Evolutionary conservation across 2,888 invertebrate genomes (phyloP).

Genomic region (Idaea straminata): DNA sequence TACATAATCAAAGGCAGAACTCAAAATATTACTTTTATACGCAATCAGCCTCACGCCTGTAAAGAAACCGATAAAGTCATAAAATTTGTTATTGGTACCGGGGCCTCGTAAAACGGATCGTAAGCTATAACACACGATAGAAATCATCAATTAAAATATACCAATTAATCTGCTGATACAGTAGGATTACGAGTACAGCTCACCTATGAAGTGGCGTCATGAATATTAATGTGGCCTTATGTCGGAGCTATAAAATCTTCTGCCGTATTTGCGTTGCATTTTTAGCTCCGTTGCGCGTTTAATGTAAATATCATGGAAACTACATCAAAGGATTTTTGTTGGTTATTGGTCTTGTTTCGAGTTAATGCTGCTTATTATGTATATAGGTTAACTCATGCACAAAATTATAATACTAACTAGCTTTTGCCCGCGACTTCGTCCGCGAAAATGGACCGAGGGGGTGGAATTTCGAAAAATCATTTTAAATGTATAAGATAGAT

Average conservation of each 20-base stretch:
- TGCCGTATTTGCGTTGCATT: not conserved
- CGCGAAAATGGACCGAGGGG: too few relatives aligned
- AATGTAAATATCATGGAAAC: constrained; percentile 2
- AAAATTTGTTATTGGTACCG: constrained; percentile 46
- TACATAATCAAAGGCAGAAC: not conserved
- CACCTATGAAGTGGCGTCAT: constrained; percentile 28
- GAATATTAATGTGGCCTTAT: constrained; percentile 29
- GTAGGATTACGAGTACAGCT: constrained; percentile 33
- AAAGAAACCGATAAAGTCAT: constrained; percentile 34
- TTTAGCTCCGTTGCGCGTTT: not conserved
- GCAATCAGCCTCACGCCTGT: constrained; percentile 1
- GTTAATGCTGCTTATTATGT: not conserved
- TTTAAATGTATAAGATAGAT: too few relatives aligned
- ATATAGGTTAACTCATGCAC: not conserved
- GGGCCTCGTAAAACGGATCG: constrained; percentile 39
- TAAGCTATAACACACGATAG: constrained; percentile 38
- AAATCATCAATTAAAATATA: constrained; percentile 44
- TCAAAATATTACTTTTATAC: constrained; percentile 1
- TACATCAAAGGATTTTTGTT: not conserved
- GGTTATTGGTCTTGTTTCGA: not conserved
- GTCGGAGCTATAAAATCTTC: constrained; percentile 1
- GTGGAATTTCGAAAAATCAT: too few relatives aligned
- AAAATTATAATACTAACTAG: not conserved
- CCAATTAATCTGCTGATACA: constrained; percentile 42
- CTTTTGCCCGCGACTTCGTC: too few relatives aligned